Evolutionary conservation across 2,888 invertebrate species (phyloP).

Genomic region (Marronus borbonicus): DNA sequence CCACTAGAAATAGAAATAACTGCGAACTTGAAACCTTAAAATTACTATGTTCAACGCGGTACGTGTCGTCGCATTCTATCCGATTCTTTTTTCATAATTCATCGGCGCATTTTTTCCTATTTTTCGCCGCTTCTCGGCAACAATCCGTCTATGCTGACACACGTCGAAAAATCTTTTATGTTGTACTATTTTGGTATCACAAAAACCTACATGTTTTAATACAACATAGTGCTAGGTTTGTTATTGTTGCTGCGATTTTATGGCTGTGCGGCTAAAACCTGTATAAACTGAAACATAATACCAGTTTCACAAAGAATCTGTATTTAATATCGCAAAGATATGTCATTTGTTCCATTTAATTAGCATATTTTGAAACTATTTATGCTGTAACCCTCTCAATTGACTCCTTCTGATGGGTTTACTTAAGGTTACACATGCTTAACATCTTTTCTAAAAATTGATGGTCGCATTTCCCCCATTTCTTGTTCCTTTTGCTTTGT

Average conservation of each 20-base stretch:
- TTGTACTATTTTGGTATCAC: slow-evolving; percentile 2
- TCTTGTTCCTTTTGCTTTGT: no score
- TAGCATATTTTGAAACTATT: no score
- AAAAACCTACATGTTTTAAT: slow-evolving; percentile 21
- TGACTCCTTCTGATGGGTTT: no score
- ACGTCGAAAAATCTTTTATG: not conserved
- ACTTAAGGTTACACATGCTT: no score
- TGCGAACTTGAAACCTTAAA: slow-evolving; percentile 58
- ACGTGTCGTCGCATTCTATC: slow-evolving; percentile 41
- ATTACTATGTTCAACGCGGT: slow-evolving; percentile 48
- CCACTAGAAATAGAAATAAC: slow-evolving; percentile 61
- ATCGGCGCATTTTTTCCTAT: slow-evolving; percentile 24
- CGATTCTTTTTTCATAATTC: slow-evolving; percentile 25
- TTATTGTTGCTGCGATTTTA: slow-evolving; percentile 10
- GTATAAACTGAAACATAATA: slow-evolving; percentile 3
- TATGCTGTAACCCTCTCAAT: no score
- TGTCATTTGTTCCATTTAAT: no score
- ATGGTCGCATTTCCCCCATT: no score
- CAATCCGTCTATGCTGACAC: slow-evolving; percentile 1
- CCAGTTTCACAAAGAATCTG: not conserved
- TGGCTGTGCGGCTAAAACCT: not conserved
- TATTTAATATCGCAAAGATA: not conserved
- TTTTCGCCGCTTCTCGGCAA: slow-evolving; percentile 17
- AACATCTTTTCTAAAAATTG: no score
- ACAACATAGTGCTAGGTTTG: not conserved